phyloP scores from a whole-genome alignment of 2,113 vertebrate species.

The Megaceryle maxima region DNA sequence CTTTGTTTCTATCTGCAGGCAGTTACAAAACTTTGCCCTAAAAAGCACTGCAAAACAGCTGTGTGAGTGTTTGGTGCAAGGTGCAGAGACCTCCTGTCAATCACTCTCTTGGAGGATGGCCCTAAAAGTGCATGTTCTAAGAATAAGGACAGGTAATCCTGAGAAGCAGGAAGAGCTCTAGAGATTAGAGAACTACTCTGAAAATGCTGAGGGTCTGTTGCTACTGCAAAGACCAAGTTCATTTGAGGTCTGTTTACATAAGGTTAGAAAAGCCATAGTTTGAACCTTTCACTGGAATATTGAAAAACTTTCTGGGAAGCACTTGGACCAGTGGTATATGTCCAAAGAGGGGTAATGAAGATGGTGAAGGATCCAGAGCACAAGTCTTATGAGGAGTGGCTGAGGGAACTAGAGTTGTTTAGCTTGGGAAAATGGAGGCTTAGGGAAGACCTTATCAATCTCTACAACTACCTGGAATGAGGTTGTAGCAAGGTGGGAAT shows the following conservation, averaged over 20 bases:
- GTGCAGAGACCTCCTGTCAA: background rate
- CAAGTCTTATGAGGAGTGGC: background rate
- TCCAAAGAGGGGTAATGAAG: background rate
- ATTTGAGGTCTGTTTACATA: background rate
- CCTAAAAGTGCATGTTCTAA: background rate
- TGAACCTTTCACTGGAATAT: background rate
- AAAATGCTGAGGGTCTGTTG: background rate
- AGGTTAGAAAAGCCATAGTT: rapidly evolving
- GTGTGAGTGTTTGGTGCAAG: background rate
- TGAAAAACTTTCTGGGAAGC: background rate
- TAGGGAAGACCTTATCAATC: background rate
- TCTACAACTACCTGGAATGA: background rate
- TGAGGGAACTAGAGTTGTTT: background rate
- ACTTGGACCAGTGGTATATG: background rate
- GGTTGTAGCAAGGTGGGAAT: background rate
- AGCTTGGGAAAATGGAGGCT: background rate
- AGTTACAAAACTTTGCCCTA: background rate
- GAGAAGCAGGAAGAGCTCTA: background rate
- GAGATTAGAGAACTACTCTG: background rate
- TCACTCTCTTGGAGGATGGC: background rate
- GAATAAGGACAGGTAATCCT: background rate
- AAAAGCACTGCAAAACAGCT: background rate
- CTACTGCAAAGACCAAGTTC: background rate
- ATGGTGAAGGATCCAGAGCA: background rate
- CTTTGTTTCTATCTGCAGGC: background rate